phyloP scores from a whole-genome alignment of 1,140 invertebrate species.

The Potamilus streckersoni region DNA sequence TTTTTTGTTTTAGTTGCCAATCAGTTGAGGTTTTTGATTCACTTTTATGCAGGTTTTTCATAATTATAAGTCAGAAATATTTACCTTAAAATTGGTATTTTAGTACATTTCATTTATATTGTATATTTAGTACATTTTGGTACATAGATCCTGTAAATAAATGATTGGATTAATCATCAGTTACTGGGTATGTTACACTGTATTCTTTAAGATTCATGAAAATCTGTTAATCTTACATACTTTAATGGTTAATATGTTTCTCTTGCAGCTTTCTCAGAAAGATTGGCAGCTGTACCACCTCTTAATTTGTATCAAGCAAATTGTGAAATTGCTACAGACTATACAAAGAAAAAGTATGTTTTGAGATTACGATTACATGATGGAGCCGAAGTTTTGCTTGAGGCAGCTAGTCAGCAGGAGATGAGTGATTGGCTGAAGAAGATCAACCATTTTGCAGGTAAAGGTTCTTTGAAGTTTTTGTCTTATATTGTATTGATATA shows the following conservation, averaged over 20 bases:
- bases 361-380: conserved; percentile 86
- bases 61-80: too few species aligned
- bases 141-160: too few species aligned
- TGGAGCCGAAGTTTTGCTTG: conserved; percentile 92
- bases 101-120: too few species aligned
- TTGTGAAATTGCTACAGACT: conserved; percentile 87
- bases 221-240: too few species aligned
- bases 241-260: background rate
- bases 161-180: too few species aligned
- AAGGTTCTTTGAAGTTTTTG: background rate
- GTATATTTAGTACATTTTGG: too few species aligned
- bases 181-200: too few species aligned
- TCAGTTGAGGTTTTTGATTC: too few species aligned
- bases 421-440: conserved; percentile 96
- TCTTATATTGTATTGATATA: background rate
- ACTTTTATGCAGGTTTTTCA: too few species aligned
- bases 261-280: conserved; percentile 75
- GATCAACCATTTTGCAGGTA: conserved; percentile 88
- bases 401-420: conserved; percentile 78
- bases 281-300: conserved; percentile 89
- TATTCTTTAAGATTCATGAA: too few species aligned
- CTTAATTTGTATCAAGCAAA: conserved; percentile 88
- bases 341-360: conserved; percentile 95
- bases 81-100: too few species aligned
- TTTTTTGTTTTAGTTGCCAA: too few species aligned